Conservation (phyloP, 1,140 invertebrate species). For the Hormaphis cornu region DNA sequence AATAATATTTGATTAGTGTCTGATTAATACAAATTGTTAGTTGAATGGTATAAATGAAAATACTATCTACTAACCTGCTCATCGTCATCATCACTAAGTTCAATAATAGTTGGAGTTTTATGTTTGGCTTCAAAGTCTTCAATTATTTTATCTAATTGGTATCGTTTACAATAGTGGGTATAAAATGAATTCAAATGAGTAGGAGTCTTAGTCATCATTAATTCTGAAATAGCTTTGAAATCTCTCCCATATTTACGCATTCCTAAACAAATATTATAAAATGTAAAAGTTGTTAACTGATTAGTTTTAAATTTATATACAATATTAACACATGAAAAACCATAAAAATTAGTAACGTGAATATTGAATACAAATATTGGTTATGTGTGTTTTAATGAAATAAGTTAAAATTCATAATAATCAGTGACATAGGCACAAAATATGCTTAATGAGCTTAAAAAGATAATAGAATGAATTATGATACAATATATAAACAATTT, state of each 20-base stretch:
- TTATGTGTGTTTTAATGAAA: too few species aligned
- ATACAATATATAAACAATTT: too few species aligned
- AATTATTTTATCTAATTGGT: constrained; percentile 80
- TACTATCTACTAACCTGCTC: constrained; percentile 4
- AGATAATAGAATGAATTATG: too few species aligned
- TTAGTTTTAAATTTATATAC: not conserved
- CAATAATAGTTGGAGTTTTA: constrained; percentile 45
- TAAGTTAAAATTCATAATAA: too few species aligned
- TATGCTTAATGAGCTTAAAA: too few species aligned
- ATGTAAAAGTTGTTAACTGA: constrained; percentile 3
- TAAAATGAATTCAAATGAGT: constrained; percentile 84
- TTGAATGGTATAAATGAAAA: too few species aligned
- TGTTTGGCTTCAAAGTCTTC: constrained; percentile 78
- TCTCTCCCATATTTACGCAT: constrained; percentile 91
- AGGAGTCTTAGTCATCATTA: constrained; percentile 90
- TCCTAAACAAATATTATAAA: constrained; percentile 41
- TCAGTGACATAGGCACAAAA: too few species aligned
- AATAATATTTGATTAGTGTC: too few species aligned
- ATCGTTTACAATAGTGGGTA: constrained; percentile 77
- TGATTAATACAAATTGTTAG: too few species aligned
- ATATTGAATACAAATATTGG: too few species aligned
- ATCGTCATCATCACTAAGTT: constrained; percentile 29
- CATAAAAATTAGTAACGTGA: too few species aligned
- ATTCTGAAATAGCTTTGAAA: constrained; percentile 89
- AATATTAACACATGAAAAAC: too few species aligned